phyloP scores from a whole-genome alignment of 1,140 invertebrate species.

The Hycleus phaleratus region DNA sequence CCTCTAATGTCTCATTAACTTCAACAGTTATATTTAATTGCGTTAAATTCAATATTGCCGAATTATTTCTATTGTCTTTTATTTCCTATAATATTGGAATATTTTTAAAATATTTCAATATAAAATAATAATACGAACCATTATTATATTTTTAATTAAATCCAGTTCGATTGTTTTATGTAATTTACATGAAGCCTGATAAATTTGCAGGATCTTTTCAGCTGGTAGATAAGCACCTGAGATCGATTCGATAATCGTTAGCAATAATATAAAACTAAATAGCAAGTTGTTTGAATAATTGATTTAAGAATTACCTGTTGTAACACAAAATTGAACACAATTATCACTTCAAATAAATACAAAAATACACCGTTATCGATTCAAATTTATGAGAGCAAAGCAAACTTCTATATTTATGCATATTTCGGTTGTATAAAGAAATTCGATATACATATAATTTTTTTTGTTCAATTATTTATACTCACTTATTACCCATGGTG shows the following conservation, averaged over 20 bases:
- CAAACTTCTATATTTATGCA: not conserved
- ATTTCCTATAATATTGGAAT: constrained; percentile 26
- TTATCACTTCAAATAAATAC: not conserved
- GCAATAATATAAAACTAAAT: not conserved
- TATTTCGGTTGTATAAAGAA: not conserved
- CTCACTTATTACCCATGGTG: constrained; percentile 24
- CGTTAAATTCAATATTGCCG: constrained; percentile 31
- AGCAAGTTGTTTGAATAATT: not conserved
- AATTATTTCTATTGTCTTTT: constrained; percentile 34
- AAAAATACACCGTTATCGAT: not conserved
- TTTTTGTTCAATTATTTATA: not conserved
- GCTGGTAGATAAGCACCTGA: constrained; percentile 21
- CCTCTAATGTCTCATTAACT: constrained; percentile 35
- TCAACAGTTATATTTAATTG: constrained; percentile 31
- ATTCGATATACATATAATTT: not conserved
- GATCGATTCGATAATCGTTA: not conserved
- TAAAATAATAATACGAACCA: constrained; percentile 16
- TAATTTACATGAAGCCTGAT: constrained; percentile 30
- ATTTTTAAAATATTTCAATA: not conserved
- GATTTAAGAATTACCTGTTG: not conserved
- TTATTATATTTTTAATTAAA: constrained; percentile 29
- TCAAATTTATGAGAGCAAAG: not conserved
- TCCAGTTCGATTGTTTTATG: constrained; percentile 35
- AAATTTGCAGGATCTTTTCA: constrained; percentile 28
- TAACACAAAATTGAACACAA: not conserved